Base-by-base conservation (phyloP, 2,888 invertebrate genomes). In the Drosophila maculinotata region DNA sequence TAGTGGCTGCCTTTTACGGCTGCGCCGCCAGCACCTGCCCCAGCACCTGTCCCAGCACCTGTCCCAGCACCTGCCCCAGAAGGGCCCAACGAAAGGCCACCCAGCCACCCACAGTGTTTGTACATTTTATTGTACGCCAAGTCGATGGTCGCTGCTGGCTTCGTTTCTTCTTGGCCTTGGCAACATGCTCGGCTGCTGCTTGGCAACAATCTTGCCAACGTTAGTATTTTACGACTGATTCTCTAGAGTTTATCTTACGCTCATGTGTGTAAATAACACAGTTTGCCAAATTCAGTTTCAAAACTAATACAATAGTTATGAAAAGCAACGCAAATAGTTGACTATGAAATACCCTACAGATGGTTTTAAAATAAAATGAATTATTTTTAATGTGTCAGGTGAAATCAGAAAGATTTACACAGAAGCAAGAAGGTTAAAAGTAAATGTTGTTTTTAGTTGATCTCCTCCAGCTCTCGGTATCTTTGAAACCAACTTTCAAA, bases 131-230 rank as follows among this genome's bases (percentile, higher is more conserved):
- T 75, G 64, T 52, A 39, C 28, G 26, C 38, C 39, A 41, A 53
- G 28, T 33, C 45, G 26, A 14, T 38, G 59, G 4, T n/a, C n/a
- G 20, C 4, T 20, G 2, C 12, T 58, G 33, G 47, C 20, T 25
- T 15, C 23, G 17, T 7, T 31, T 36, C 36, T 10, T 12, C 26
- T 45, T 25, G 53, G 64, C 69, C 70, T 63, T 69, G 63, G 63
- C 63, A 69, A 59, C 68, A 69, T 62, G 54, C 45, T 45, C 30
- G 3, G 30, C 20, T 49, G 47, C 67, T 54, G 45, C 47, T 45
- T 49, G 64, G 76, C 72, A 73, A 73, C 72, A 76, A 53, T 60
- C 56, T 73, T 73, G 73, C 76, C 41, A 71, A 54, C 54, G 36
- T 57, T 30, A 23, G 39, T 20, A 35, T 66, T 72, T 73, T 72